phyloP scores from a whole-genome alignment of 2,888 invertebrate genomes.

The Drosophila longiperda region DNA sequence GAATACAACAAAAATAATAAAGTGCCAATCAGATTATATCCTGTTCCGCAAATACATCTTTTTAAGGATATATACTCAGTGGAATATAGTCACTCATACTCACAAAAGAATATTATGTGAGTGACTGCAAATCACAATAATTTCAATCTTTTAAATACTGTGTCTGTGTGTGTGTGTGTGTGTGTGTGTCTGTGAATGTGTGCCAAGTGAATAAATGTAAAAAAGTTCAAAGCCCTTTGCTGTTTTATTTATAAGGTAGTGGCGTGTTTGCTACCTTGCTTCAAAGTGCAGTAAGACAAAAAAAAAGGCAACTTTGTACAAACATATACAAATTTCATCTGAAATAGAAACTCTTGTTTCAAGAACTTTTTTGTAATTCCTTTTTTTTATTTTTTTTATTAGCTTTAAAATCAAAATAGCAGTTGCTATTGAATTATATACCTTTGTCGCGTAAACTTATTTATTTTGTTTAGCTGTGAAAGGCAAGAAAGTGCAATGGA shows the following conservation, averaged over 20 bases:
- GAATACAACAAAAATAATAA: background rate
- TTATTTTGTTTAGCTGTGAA: background rate
- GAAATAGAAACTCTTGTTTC: background rate
- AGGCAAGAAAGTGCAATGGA: background rate
- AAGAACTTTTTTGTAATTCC: background rate
- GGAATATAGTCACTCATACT: constrained; percentile 1
- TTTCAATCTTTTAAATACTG: background rate
- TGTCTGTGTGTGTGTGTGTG: background rate
- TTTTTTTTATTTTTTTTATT: background rate
- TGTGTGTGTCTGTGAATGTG: background rate
- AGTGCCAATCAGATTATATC: constrained; percentile 10
- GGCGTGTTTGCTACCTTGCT: constrained; percentile 20
- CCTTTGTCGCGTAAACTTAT: background rate
- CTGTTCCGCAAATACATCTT: background rate
- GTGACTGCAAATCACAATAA: constrained; percentile 2
- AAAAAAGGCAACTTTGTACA: background rate
- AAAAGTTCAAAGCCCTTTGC: background rate
- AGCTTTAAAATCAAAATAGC: background rate
- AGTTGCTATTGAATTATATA: background rate
- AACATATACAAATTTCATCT: background rate
- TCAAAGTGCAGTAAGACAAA: background rate
- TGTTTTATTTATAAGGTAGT: constrained; percentile 4
- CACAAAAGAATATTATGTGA: constrained; percentile 35
- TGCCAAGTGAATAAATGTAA: constrained; percentile 7
- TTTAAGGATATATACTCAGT: constrained; percentile 11